Conservation (phyloP, 2,888 invertebrate genomes). For the Marasmarcha lunaedactyla region DNA sequence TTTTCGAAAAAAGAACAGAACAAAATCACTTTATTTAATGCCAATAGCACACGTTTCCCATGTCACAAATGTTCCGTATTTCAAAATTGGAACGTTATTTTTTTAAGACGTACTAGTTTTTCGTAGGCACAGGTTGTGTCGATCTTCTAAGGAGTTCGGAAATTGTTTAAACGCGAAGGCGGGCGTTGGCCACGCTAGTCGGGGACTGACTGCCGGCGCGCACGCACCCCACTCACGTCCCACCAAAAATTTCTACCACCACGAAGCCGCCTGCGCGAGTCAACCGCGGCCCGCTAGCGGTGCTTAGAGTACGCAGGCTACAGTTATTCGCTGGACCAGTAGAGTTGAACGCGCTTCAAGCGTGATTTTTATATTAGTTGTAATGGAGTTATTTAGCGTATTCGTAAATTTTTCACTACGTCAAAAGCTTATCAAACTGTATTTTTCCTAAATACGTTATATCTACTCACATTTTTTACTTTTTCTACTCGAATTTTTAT, state of each 20-base stretch:
- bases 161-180: slow-evolving; percentile 16
- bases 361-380: too few relatives aligned
- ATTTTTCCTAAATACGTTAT: too few relatives aligned
- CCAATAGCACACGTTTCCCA: slow-evolving; percentile 64
- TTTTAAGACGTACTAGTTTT: slow-evolving; percentile 23
- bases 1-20: too few relatives aligned
- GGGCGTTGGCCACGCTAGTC: slow-evolving; percentile 53
- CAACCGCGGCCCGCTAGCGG: slow-evolving; percentile 39
- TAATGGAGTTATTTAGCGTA: too few relatives aligned
- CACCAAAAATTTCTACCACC: slow-evolving; percentile 65
- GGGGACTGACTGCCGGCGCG: slow-evolving; percentile 52
- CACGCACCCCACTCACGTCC: slow-evolving; percentile 63
- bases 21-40: slow-evolving; percentile 63
- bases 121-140: too few relatives aligned
- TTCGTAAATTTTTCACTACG: too few relatives aligned
- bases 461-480: too few relatives aligned
- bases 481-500: too few relatives aligned
- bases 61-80: slow-evolving; percentile 26
- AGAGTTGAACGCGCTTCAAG: too few relatives aligned
- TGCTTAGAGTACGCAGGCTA: not conserved
- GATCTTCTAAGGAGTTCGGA: not conserved
- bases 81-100: slow-evolving; percentile 35
- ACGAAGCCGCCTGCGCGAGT: slow-evolving; percentile 32
- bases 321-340: not conserved
- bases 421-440: too few relatives aligned